Base-by-base conservation (phyloP, 2,797 vertebrate species). In the Ambastaia sidthimunki region DNA sequence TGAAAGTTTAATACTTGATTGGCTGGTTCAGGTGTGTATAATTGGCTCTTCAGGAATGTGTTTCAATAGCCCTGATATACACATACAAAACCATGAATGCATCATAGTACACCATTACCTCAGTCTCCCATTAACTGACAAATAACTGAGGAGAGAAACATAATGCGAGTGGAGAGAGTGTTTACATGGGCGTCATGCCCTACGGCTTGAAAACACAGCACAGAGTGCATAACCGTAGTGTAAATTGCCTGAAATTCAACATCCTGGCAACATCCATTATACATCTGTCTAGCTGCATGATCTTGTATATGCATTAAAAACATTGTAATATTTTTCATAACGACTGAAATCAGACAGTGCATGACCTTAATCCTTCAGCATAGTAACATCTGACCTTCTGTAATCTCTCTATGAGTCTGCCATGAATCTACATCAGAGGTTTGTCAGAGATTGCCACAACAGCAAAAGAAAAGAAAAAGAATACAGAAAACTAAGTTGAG, bases 71-170 rank as follows among this genome's bases (percentile, higher is more conserved):
- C 0, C 37, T 41, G 37, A 10, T 7, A 10, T 9, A 37, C 34
- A 37, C 34, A 37, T 37, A 7, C 34, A 37, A 7, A 37, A 50
- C 48, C 44, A 37, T 77, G 50, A 89, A 84, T 86, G 88, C 13
- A 84, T 81, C 70, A 84, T 74, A 76, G 77, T 82, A 86, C 87
- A 69, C 85, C 12, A 55, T 77, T 80, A 41, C 54, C 62, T 87
- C 16, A 48, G 57, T 28, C 66, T 83, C 75, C 65, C 50, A 84
- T 44, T 16, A 15, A 71, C 71, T 81, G 81, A 71, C 73, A 88
- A 85, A 87, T 84, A 25, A 86, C 84, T 82, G 28, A 86, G 82
- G 41, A 52, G 59, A 34, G 55, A 78, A 73, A 87, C 69, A 69
- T 80, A 62, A 66, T 48, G 60, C 7, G 5, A 37, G 23, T 72